Evolutionary conservation across 2,888 invertebrate genomes (phyloP).

Genomic region (Homarus gammarus): DNA sequence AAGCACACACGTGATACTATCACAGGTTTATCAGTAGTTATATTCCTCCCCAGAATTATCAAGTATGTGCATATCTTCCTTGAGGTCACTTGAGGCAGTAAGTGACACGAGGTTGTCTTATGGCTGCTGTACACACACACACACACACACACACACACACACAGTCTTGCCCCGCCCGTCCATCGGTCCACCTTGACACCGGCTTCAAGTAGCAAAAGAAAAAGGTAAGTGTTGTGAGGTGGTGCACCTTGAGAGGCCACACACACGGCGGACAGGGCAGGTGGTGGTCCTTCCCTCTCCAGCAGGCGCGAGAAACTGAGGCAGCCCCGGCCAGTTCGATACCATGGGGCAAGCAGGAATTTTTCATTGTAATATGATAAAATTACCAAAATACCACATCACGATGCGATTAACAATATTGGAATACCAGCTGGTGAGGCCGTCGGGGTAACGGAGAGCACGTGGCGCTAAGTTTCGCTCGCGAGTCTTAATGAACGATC

Average conservation of each 20-base stretch:
- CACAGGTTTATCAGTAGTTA: too few relatives aligned
- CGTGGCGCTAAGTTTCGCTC: conserved; percentile 64
- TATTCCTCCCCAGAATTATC: too few relatives aligned
- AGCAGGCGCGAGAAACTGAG: conserved; percentile 54
- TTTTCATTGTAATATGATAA: conserved; percentile 75
- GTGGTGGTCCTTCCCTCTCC: conserved; percentile 28
- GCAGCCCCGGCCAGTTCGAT: conserved; percentile 50
- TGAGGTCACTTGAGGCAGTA: too few relatives aligned
- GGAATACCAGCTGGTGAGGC: conserved; percentile 70
- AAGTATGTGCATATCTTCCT: too few relatives aligned
- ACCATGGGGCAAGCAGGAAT: conserved; percentile 73
- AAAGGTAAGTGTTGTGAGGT: neutral
- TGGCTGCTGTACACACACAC: too few relatives aligned
- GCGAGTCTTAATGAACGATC: conserved; percentile 61
- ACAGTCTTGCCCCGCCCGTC: conserved; percentile 19
- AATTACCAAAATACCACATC: conserved; percentile 75
- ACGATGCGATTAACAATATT: conserved; percentile 75
- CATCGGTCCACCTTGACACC: neutral
- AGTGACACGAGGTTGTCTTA: too few relatives aligned
- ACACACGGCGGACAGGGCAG: neutral
- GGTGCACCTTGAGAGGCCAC: neutral
- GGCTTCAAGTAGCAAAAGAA: neutral
- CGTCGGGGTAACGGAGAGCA: conserved; percentile 64
- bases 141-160: neutral
- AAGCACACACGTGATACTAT: too few relatives aligned